These are phyloP conservation scores for Sycophaga agraensis DNA, from an alignment of 1,140 invertebrate genomes.

Conservation along the genomic window DNA sequence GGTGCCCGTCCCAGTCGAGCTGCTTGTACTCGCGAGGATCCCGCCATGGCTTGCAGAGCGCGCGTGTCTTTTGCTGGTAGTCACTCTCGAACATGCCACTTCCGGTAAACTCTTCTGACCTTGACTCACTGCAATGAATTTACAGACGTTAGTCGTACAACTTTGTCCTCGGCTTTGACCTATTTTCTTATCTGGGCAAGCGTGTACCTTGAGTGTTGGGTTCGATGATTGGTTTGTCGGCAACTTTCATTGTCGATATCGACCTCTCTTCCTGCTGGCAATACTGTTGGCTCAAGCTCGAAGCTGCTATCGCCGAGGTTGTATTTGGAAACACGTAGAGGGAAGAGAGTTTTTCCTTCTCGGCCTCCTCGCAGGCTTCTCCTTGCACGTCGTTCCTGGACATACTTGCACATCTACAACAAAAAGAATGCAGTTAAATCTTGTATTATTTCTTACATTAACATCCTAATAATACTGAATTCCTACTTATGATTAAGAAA, in stretches of 20 bases:
- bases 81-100: neutral
- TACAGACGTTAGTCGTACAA: too few relatives aligned
- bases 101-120: neutral
- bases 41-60: conserved; percentile 81
- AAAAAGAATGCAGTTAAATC: too few relatives aligned
- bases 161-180: too few relatives aligned
- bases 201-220: too few relatives aligned
- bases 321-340: conserved; percentile 50
- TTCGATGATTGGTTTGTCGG: too few relatives aligned
- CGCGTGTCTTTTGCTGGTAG: conserved; percentile 61
- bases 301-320: conserved; percentile 1
- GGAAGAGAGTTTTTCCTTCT: conserved; percentile 46
- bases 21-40: conserved; percentile 58
- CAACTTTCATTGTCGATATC: too few relatives aligned
- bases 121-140: too few relatives aligned
- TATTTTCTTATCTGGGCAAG: too few relatives aligned
- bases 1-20: conserved; percentile 30
- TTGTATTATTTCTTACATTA: too few relatives aligned
- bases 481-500: too few relatives aligned
- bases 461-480: too few relatives aligned
- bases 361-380: conserved; percentile 40
- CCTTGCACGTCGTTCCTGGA: conserved; percentile 47
- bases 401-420: conserved; percentile 55
- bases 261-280: too few relatives aligned
- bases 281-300: neutral